Conservation (phyloP, 2,888 invertebrate genomes). For the Metalampra italica region DNA sequence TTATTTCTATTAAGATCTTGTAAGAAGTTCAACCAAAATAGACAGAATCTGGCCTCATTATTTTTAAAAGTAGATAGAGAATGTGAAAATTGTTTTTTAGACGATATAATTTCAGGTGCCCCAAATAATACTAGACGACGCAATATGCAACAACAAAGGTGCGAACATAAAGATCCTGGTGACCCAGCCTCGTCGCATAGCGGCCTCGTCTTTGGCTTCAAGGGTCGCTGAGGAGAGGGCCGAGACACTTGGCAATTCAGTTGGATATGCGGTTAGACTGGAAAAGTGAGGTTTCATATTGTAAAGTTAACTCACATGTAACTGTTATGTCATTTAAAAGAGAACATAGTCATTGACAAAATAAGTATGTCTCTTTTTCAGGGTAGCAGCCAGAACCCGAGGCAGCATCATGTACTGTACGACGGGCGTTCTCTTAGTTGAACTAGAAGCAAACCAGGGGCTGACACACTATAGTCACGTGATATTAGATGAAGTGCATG, state of each 20-base stretch:
- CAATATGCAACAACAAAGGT: slow-evolving; percentile 81
- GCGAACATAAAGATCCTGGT: slow-evolving; percentile 89
- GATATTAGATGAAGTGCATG: slow-evolving; percentile 96
- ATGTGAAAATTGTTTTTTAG: not conserved
- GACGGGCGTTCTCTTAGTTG: slow-evolving; percentile 90
- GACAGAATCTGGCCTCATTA: too few relatives aligned
- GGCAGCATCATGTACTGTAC: slow-evolving; percentile 94
- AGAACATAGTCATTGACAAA: too few relatives aligned
- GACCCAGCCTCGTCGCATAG: slow-evolving; percentile 94
- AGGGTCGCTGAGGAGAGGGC: slow-evolving; percentile 92
- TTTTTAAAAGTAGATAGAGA: too few relatives aligned
- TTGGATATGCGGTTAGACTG: slow-evolving; percentile 92
- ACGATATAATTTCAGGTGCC: slow-evolving; percentile 75
- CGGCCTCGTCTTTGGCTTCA: slow-evolving; percentile 92
- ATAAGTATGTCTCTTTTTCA: not conserved
- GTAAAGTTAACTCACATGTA: too few relatives aligned
- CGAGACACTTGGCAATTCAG: slow-evolving; percentile 82
- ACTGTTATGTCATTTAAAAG: too few relatives aligned
- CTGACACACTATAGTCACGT: slow-evolving; percentile 86
- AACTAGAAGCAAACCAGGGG: slow-evolving; percentile 87
- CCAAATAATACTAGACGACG: slow-evolving; percentile 92
- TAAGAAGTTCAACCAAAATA: too few relatives aligned
- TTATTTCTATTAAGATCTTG: too few relatives aligned
- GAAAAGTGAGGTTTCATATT: slow-evolving; percentile 80
- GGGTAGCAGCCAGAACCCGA: slow-evolving; percentile 69